phyloP scores from a whole-genome alignment of 1,140 invertebrate genomes.

The Ooceraea biroi region DNA sequence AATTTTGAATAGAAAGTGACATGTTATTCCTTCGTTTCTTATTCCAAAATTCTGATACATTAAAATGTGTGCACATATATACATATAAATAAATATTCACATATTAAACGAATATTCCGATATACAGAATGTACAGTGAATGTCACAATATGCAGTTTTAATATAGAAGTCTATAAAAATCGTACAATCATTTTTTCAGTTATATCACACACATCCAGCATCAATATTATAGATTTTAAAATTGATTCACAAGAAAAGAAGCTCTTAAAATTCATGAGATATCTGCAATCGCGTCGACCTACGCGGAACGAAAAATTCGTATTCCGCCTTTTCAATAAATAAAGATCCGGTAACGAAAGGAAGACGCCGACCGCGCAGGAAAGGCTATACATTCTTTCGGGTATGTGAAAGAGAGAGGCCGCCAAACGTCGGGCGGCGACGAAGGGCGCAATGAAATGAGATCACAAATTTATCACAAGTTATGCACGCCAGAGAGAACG shows the following conservation, averaged over 20 bases:
- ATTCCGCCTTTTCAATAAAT: slow-evolving; percentile 9
- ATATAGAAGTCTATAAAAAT: not conserved
- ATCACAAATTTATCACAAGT: slow-evolving; percentile 49
- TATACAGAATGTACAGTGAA: not conserved
- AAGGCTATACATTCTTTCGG: not conserved
- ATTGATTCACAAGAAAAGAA: not conserved
- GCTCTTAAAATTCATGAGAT: not conserved
- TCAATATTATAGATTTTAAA: not conserved
- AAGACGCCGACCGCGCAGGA: not conserved
- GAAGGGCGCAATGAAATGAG: slow-evolving; percentile 24
- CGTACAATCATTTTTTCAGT: not conserved
- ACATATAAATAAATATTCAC: not conserved
- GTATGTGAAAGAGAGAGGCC: not conserved
- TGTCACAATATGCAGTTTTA: not conserved
- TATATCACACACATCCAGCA: not conserved
- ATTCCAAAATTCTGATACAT: not conserved
- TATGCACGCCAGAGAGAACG: slow-evolving; percentile 23
- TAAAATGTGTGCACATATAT: not conserved
- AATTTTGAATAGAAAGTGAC: no score
- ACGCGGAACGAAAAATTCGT: not conserved
- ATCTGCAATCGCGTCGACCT: not conserved
- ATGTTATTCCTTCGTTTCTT: no score
- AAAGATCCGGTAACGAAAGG: slow-evolving; percentile 1
- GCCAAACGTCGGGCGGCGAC: slow-evolving; percentile 3
- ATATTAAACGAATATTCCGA: not conserved